These are phyloP conservation scores for Pygmarrhopalites habei DNA, from an alignment of 1,140 invertebrate species.

Conservation along the genomic window DNA sequence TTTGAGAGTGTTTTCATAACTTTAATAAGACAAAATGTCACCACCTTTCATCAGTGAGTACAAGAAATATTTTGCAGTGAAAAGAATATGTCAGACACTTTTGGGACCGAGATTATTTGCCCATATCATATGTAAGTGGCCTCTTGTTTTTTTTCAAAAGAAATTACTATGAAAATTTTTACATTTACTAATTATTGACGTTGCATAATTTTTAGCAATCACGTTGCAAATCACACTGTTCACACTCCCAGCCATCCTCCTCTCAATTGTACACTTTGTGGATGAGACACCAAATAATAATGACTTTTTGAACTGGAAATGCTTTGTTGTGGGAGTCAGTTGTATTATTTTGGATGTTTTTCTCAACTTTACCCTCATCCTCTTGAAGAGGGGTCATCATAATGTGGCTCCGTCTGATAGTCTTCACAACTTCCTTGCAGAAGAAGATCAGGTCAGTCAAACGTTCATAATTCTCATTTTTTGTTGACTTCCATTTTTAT, in stretches of 20 bases:
- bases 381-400: slow-evolving; percentile 3
- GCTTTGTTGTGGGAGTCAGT: background rate
- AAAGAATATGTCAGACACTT: slow-evolving; percentile 26
- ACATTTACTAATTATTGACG: too few relatives aligned
- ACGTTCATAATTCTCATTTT: too few relatives aligned
- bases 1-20: too few relatives aligned
- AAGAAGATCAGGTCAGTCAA: slow-evolving; percentile 18
- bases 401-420: background rate
- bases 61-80: slow-evolving; percentile 24
- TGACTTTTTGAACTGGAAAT: background rate
- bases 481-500: too few relatives aligned
- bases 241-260: slow-evolving; percentile 12
- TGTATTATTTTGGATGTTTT: slow-evolving; percentile 12
- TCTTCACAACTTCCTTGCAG: slow-evolving; percentile 5
- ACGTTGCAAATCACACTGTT: slow-evolving; percentile 23
- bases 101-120: slow-evolving; percentile 18
- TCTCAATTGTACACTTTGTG: slow-evolving; percentile 9
- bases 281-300: background rate
- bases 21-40: slow-evolving; percentile 19
- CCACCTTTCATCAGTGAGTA: slow-evolving; percentile 30
- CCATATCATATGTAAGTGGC: background rate
- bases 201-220: too few relatives aligned
- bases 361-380: slow-evolving; percentile 10
- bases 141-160: too few relatives aligned
- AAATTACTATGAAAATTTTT: too few relatives aligned